phyloP scores from a whole-genome alignment of 2,113 vertebrate genomes.

The Anarrhichthys ocellatus region DNA sequence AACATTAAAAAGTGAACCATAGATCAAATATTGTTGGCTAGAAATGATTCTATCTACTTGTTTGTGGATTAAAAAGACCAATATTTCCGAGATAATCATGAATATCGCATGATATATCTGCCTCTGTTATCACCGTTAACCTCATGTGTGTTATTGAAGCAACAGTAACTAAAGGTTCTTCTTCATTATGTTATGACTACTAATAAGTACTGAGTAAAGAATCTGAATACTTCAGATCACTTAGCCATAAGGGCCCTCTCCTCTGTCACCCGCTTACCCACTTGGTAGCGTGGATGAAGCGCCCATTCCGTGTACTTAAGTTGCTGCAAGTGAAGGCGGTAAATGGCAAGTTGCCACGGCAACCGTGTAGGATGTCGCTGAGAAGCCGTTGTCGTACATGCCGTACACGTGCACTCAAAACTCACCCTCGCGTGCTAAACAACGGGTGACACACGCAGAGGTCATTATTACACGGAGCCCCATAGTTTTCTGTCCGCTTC shows the following conservation, averaged over 20 bases:
- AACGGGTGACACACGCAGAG: background rate
- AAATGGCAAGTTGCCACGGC: conserved; percentile 71
- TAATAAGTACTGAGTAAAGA: background rate
- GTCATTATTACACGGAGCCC: background rate
- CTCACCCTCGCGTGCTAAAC: background rate
- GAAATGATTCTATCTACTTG: background rate
- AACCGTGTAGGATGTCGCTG: conserved; percentile 51
- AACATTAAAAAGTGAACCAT: background rate
- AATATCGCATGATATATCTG: background rate
- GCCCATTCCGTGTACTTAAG: conserved; percentile 66
- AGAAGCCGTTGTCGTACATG: conserved; percentile 43
- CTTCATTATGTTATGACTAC: background rate
- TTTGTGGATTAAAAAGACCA: background rate
- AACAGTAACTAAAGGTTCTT: background rate
- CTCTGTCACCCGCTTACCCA: conserved; percentile 1
- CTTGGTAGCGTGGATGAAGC: conserved; percentile 7
- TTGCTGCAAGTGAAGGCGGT: conserved; percentile 59
- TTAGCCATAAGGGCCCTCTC: background rate
- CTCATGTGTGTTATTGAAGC: background rate
- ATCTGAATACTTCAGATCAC: background rate
- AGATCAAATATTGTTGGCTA: background rate
- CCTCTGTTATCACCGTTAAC: background rate
- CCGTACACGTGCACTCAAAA: conserved; percentile 10
- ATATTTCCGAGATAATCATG: background rate
- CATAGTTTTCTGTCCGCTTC: background rate